Evolutionary conservation across 2,888 invertebrate species (phyloP), one percentile per base, ranked within the genome.

Genomic region (Melipona beecheii): DNA sequence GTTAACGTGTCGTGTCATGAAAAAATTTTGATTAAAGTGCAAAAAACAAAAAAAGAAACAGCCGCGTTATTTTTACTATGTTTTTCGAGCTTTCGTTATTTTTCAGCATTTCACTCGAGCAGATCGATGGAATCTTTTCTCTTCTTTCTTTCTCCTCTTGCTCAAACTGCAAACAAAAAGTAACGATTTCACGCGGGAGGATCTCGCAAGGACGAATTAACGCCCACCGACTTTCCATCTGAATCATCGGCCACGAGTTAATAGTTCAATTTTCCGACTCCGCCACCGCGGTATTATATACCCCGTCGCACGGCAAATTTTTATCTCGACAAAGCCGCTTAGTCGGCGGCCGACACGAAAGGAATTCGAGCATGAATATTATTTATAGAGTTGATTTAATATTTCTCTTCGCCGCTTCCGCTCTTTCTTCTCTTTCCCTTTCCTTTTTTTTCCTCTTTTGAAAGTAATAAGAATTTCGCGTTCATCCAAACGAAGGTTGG

Each of bases 301-400:
- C 50, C 27, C n/a, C 50, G 75, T 68, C 31, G 19, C 68, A 36
- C 66, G 36, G n/a, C 31, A 60, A 68, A 78, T 78, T 78, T 75
- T 36, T 66, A 31, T 36, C 50, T 11, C 24, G 49, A 31, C 58
- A 43, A 24, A 27, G 27, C n/a, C 31, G 64, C 36, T 68, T 60
- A 15, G 58, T 31, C 19, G n/a, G 36, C 36, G 11, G 17, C 17
- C 31, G 50, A 2, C 66, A 27, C 60, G 75, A 75, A 78, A 58
- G 21, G 31, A 75, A 52, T 52, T 36, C 75, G 31, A 11, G 54
- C 66, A 66, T 21, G 50, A 78, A 36, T 36, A 17, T n/a, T 65
- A 52, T 52, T 50, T 36, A 36, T 43, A 17, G 2, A 17, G 4
- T 9, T 17, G 27, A 50, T 19, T 21, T 2, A 9, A 24, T 11